Conservation (phyloP, 2,113 vertebrate genomes). For the Falcunculus frontatus region DNA sequence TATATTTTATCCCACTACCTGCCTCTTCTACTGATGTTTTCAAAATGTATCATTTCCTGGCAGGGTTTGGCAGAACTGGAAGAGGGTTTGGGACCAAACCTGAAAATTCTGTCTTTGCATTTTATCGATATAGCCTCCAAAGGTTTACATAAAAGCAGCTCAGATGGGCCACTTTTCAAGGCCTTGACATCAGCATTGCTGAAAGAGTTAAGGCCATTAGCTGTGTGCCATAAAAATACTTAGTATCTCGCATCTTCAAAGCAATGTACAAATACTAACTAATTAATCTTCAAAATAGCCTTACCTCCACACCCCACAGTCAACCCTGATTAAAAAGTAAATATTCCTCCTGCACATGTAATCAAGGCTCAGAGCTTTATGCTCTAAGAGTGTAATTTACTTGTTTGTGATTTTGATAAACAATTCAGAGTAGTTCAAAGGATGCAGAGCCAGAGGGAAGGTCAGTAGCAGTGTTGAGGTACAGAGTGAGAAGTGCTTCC, state of each 20-base stretch:
- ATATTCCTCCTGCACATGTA: constrained; percentile 25
- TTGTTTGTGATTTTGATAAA: constrained; percentile 9
- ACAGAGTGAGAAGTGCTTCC: background rate
- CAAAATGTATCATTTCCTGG: background rate
- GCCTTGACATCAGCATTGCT: background rate
- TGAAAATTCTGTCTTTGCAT: background rate
- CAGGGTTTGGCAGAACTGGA: background rate
- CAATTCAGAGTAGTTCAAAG: background rate
- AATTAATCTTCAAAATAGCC: constrained; percentile 53
- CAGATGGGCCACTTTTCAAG: background rate
- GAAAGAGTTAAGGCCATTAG: constrained; percentile 28
- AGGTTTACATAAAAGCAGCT: background rate
- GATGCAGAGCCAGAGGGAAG: background rate
- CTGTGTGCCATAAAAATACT: constrained; percentile 11
- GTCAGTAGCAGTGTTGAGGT: background rate
- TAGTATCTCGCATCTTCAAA: constrained; percentile 18
- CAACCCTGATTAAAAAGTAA: constrained; percentile 50
- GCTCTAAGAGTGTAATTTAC: constrained; percentile 18
- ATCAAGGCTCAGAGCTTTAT: constrained; percentile 35
- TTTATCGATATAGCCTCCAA: background rate
- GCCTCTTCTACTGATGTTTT: background rate
- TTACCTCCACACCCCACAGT: constrained; percentile 56
- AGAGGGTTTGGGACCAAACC: background rate
- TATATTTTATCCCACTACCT: background rate
- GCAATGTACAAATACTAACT: constrained; percentile 18